Conservation (phyloP, 2,113 vertebrate genomes). For the Callipepla californica region DNA sequence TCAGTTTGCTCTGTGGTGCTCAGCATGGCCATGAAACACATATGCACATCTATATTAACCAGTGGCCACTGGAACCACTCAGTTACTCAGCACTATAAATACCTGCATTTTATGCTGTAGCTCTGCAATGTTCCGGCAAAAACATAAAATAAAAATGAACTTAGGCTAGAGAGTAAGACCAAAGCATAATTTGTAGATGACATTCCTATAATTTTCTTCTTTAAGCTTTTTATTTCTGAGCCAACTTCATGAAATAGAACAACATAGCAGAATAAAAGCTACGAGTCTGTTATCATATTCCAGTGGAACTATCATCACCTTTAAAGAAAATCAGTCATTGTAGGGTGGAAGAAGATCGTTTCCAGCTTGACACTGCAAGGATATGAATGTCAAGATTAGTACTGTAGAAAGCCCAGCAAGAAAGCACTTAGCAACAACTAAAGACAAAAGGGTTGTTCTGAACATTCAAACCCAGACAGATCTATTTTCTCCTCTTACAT, state of each 20-base stretch:
- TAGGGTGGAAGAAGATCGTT: background rate
- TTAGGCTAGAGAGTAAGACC: background rate
- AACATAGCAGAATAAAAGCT: background rate
- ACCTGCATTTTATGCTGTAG: background rate
- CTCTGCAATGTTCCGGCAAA: background rate
- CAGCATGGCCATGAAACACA: background rate
- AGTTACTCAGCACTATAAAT: background rate
- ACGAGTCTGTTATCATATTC: background rate
- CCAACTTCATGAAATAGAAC: constrained; percentile 7
- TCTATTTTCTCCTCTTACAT: background rate
- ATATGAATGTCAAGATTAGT: background rate
- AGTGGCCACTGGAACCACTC: background rate
- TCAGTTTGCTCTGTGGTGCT: background rate
- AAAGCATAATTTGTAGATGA: background rate
- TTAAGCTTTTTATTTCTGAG: constrained; percentile 36
- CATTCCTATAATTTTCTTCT: constrained; percentile 6
- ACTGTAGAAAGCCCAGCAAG: background rate
- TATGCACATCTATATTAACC: background rate
- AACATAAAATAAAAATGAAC: background rate
- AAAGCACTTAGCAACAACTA: background rate
- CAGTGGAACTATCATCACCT: background rate
- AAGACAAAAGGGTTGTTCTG: background rate
- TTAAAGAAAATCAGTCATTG: background rate
- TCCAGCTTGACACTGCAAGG: background rate
- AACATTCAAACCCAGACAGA: background rate